A percentile compares a stretch with the other conserved stretches of the same genome.
phyloP scores from a whole-genome alignment of 1,140 invertebrate species.

The Conus ventricosus region DNA sequence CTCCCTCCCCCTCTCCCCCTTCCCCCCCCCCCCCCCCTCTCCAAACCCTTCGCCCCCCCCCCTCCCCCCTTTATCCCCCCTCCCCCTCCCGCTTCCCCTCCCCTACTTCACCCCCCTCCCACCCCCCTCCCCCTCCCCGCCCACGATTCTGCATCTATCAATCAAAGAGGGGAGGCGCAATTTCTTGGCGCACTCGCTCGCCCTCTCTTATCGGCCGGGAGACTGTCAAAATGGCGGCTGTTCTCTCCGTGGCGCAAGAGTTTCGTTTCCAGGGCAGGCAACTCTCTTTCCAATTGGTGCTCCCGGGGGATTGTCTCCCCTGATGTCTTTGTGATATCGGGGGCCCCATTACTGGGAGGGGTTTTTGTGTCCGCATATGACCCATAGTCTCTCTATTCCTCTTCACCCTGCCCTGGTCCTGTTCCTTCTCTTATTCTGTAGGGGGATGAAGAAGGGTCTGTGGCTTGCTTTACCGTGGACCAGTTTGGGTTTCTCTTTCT shows the following conservation, averaged over 20 bases:
- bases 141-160: neutral
- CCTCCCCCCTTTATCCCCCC: too few relatives aligned
- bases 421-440: too few relatives aligned
- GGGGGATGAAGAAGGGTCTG: too few relatives aligned
- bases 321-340: conserved; percentile 22
- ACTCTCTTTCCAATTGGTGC: conserved; percentile 16
- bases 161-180: neutral
- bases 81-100: too few relatives aligned
- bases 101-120: neutral
- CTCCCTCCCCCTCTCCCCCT: too few relatives aligned
- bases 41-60: too few relatives aligned
- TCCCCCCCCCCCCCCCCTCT: too few relatives aligned
- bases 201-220: conserved; percentile 3
- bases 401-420: too few relatives aligned
- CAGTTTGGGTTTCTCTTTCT: neutral
- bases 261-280: conserved; percentile 17
- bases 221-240: conserved; percentile 21
- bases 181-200: neutral
- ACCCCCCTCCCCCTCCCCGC: neutral
- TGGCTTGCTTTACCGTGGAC: too few relatives aligned
- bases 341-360: neutral
- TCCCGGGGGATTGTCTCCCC: conserved; percentile 14
- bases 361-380: conserved; percentile 8
- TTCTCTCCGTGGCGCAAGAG: conserved; percentile 10
- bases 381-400: neutral